These are phyloP conservation scores for Cyprinodon variegatus DNA, from an alignment of 2,113 vertebrate species.

Conservation along the genomic window DNA sequence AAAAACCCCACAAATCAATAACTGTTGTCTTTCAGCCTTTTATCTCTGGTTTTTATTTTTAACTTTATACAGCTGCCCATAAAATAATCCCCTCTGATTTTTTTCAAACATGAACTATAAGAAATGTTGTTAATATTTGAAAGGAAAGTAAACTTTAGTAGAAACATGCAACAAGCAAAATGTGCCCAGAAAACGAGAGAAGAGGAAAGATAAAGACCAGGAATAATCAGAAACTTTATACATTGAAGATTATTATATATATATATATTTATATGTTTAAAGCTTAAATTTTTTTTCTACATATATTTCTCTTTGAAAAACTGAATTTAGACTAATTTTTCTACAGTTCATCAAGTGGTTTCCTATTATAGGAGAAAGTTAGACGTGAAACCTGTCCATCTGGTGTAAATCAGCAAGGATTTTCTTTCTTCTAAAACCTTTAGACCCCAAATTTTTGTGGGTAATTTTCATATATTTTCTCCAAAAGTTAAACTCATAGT, in stretches of 20 bases:
- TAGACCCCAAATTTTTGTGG: no score
- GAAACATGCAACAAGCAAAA: slow-evolving; percentile 4
- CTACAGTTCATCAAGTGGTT: neutral
- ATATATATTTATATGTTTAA: neutral
- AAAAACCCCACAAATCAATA: slow-evolving; percentile 12
- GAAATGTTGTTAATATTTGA: slow-evolving; percentile 42
- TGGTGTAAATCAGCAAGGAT: neutral
- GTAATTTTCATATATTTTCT: no score
- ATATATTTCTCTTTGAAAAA: no score
- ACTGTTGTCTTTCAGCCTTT: slow-evolving; percentile 1
- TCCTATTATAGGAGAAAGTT: neutral
- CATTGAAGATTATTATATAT: neutral
- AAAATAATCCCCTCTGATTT: slow-evolving; percentile 27
- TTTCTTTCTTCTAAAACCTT: neutral
- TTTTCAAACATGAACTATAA: slow-evolving; percentile 29
- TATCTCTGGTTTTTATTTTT: slow-evolving; percentile 9
- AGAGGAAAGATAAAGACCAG: neutral
- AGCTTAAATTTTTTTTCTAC: neutral
- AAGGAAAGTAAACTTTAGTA: slow-evolving; percentile 51
- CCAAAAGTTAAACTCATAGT: neutral
- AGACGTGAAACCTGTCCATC: neutral
- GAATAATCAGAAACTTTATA: neutral
- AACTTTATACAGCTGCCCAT: slow-evolving; percentile 5
- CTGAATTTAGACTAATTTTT: neutral
- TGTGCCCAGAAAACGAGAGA: neutral